Evolutionary conservation across 2,888 invertebrate genomes (phyloP).

Genomic region (Athetis lepigone): DNA sequence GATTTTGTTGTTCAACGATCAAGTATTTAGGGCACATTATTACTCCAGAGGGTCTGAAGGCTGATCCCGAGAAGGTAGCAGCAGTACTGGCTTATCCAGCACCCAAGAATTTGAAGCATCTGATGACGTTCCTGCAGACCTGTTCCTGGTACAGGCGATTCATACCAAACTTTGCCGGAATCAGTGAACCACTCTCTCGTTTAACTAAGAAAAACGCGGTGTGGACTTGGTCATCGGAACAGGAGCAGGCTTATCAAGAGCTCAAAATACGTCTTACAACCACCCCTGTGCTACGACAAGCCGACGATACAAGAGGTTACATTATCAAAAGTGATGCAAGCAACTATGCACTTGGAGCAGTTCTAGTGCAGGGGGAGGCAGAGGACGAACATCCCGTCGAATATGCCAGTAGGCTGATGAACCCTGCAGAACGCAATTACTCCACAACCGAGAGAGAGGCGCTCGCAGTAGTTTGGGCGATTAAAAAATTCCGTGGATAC

Average conservation of each 20-base stretch:
- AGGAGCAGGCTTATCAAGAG: slow-evolving; percentile 8
- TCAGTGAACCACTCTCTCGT: slow-evolving; percentile 47
- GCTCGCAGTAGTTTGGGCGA: no score
- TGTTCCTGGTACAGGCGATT: slow-evolving; percentile 62
- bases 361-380: slow-evolving; percentile 20
- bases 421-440: slow-evolving; percentile 8
- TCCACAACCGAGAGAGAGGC: slow-evolving; percentile 9
- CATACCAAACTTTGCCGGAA: slow-evolving; percentile 46
- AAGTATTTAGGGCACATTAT: slow-evolving; percentile 65
- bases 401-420: slow-evolving; percentile 6
- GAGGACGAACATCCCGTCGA: no score
- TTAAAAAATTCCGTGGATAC: slow-evolving; percentile 14
- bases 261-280: slow-evolving; percentile 1
- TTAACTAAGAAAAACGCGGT: slow-evolving; percentile 4
- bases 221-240: slow-evolving; percentile 10
- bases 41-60: slow-evolving; percentile 57
- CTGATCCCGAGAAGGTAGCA: slow-evolving; percentile 56
- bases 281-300: slow-evolving; percentile 1
- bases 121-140: slow-evolving; percentile 31
- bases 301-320: slow-evolving; percentile 10
- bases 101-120: slow-evolving; percentile 19
- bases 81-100: slow-evolving; percentile 34
- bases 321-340: slow-evolving; percentile 21
- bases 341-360: slow-evolving; percentile 30
- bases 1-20: slow-evolving; percentile 48